Evolutionary conservation across 2,113 vertebrate species (phyloP).

Genomic region (Hippolais icterina): DNA sequence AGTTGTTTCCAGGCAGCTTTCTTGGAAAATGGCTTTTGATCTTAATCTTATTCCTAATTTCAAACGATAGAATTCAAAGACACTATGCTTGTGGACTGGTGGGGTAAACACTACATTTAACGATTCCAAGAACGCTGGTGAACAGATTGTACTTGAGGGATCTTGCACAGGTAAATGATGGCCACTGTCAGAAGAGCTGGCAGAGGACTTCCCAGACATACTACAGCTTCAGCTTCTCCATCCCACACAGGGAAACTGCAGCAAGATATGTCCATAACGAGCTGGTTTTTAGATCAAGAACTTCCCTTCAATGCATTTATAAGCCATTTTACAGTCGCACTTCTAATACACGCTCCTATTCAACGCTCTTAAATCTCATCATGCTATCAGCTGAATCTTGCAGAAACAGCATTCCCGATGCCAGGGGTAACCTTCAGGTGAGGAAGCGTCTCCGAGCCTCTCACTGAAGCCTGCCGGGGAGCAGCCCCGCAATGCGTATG

Average conservation of each 20-base stretch:
- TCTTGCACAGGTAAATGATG: not conserved
- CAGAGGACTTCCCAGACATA: not conserved
- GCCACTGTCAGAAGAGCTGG: not conserved
- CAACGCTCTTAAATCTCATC: not conserved
- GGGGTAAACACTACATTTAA: not conserved
- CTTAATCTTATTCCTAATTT: not conserved
- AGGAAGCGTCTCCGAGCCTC: constrained; percentile 5
- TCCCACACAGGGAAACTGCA: not conserved
- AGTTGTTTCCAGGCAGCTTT: not conserved
- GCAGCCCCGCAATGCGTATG: constrained; percentile 89
- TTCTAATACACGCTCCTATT: not conserved
- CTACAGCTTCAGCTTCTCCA: not conserved
- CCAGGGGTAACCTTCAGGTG: constrained; percentile 42
- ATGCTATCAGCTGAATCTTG: not conserved
- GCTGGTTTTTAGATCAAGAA: not conserved
- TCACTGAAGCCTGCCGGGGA: constrained; percentile 47
- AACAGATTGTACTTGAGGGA: not conserved
- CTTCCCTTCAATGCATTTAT: not conserved
- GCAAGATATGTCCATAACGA: not conserved
- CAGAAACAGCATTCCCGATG: not conserved
- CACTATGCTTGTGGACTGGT: not conserved
- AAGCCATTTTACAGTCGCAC: not conserved
- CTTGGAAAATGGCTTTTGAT: not conserved
- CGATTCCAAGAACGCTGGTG: accelerated
- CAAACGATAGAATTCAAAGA: not conserved